Base-by-base conservation (phyloP, 2,888 invertebrate genomes). In the Tetanocera ferruginea region DNA sequence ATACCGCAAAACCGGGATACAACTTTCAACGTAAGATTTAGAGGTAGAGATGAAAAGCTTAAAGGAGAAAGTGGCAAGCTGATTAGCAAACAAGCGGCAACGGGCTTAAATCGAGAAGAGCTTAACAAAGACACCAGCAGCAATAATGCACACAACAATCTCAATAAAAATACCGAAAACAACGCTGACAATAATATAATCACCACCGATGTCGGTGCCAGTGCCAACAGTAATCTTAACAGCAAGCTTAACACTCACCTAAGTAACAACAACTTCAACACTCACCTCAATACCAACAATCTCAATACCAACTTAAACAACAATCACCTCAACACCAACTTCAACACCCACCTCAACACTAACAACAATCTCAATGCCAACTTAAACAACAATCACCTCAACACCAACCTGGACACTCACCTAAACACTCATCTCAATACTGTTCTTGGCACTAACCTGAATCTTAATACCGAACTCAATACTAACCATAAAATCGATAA, bases 1-100 rank as follows among this genome's bases (percentile, higher is more conserved):
- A 49, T 81, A n/a, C 80, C 81, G 31, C 19, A 57, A 25, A 62
- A 57, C 25, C 55, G 34, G 14, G 19, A 31, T 31, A 9, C 6
- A 6, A 52, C 71, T 3, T 23, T 34, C 11, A 71, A 8, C 5
- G 3, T 34, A 4, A n/a, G 19, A 23, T 67, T 67, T 71, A 34
- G 55, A 5, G 25, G 19, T 57, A 55, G n/a, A 28, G 23, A 23
- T 25, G 17, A 52, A 31, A 51, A 25, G 6, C 0, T 23, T 60
- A 60, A 25, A n/a, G 19, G 5, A 5, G 25, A 0, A 25, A n/a
- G 17, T 5, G 17, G 9, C 60, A 60, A 60, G 60, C 1, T 11
- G 60, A 3, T 11, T 43, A 60, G 19, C 60, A 28, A 5, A 4
- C 14, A 43, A 60, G 11, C 23, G 5, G 9, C 11, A 60, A 14